These are phyloP conservation scores for Danionella dracula DNA, from an alignment of 2,797 vertebrate genomes.

Conservation along the genomic window DNA sequence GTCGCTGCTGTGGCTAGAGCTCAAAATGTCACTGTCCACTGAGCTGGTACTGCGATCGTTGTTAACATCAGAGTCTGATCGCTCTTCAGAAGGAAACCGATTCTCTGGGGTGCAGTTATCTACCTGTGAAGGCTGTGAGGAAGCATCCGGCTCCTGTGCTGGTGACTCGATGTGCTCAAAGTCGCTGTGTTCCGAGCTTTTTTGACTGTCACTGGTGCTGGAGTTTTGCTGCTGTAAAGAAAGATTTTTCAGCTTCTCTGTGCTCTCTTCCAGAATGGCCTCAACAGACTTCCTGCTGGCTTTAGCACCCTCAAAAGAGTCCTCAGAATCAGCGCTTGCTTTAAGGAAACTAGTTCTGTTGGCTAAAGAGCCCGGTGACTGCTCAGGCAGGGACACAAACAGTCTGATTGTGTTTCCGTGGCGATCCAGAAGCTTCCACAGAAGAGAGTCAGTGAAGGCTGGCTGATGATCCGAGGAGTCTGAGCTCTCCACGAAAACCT, in stretches of 20 bases:
- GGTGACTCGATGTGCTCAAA: constrained; percentile 93
- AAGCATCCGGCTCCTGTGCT: constrained; percentile 81
- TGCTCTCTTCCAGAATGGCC: constrained; percentile 96
- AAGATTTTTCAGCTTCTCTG: constrained; percentile 93
- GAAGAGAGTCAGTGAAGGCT: constrained; percentile 84
- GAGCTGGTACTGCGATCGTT: constrained; percentile 98
- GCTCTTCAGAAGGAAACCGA: constrained; percentile 85
- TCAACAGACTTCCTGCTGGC: constrained; percentile 86
- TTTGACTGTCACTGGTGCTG: constrained; percentile 89
- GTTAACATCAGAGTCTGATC: constrained; percentile 95
- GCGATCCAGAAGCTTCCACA: constrained; percentile 96
- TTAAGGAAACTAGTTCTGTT: constrained; percentile 81
- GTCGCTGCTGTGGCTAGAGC: constrained; percentile 98
- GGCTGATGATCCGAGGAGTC: constrained; percentile 83
- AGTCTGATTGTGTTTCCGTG: constrained; percentile 97
- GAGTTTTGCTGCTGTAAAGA: constrained; percentile 84
- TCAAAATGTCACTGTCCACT: constrained; percentile 97
- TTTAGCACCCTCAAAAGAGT: constrained; percentile 75
- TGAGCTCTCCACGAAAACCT: constrained; percentile 97
- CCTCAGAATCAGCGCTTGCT: constrained; percentile 69
- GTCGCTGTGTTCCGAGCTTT: constrained; percentile 92
- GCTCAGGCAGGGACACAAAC: constrained; percentile 87
- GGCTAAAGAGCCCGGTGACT: constrained; percentile 80
- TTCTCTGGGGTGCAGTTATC: constrained; percentile 86
- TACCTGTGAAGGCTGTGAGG: constrained; percentile 78